phyloP scores from a whole-genome alignment of 2,797 vertebrate genomes.

The Aulostomus chinensis region DNA sequence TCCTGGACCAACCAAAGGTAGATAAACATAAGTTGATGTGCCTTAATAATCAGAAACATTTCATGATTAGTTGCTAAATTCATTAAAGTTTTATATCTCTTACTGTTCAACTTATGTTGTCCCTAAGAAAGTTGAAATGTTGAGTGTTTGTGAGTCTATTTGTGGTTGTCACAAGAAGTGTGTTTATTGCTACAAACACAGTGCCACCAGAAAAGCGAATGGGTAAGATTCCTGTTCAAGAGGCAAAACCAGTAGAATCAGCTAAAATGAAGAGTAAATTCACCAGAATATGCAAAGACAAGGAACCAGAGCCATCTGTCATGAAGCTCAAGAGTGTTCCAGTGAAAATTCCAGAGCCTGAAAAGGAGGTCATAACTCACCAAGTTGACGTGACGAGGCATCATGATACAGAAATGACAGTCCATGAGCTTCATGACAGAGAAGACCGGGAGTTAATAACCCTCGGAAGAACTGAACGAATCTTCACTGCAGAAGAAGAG shows the following conservation, averaged over 20 bases:
- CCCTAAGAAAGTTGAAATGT: not conserved
- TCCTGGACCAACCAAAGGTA: constrained; percentile 95
- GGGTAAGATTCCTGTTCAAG: constrained; percentile 70
- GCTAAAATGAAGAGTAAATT: constrained; percentile 66
- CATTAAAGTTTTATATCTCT: too few species aligned
- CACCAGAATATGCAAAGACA: constrained; percentile 56
- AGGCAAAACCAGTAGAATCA: constrained; percentile 67
- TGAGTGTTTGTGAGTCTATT: constrained; percentile 19
- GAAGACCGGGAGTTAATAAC: constrained; percentile 58
- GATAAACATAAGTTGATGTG: constrained; percentile 28
- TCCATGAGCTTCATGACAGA: constrained; percentile 50
- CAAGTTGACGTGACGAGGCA: constrained; percentile 46
- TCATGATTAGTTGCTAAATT: too few species aligned
- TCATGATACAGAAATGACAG: constrained; percentile 40
- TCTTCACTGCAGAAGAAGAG: constrained; percentile 57
- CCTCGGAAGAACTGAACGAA: constrained; percentile 44
- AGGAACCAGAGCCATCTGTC: constrained; percentile 63
- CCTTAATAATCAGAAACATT: too few species aligned
- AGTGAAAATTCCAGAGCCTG: constrained; percentile 54
- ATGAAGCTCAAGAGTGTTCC: constrained; percentile 65
- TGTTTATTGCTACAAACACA: constrained; percentile 58
- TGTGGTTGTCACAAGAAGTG: constrained; percentile 32
- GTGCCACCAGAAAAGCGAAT: constrained; percentile 74
- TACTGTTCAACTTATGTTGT: not conserved
- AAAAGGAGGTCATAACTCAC: constrained; percentile 44